Conservation (phyloP, 2,888 invertebrate genomes). For the Hesperia comma region DNA sequence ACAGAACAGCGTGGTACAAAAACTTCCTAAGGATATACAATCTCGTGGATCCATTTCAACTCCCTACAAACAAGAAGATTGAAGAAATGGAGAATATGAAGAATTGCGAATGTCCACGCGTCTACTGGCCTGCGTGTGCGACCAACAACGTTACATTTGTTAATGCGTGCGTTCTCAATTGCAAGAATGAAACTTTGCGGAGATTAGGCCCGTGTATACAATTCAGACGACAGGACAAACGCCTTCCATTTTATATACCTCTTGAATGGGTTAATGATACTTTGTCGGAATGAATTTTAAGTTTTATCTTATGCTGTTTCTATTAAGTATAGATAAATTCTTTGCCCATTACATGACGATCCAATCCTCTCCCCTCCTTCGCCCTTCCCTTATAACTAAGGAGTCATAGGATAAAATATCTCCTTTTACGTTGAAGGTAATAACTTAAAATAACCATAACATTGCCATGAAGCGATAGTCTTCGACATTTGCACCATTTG, state of each 20-base stretch:
- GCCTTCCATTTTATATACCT: slow-evolving; percentile 4
- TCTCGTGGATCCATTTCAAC: slow-evolving; percentile 34
- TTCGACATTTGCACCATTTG: slow-evolving; percentile 13
- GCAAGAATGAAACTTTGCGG: slow-evolving; percentile 35
- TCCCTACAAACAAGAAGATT: slow-evolving; percentile 30
- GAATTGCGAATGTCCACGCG: slow-evolving; percentile 47
- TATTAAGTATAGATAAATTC: no score
- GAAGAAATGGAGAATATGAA: slow-evolving; percentile 41
- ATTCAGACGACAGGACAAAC: slow-evolving; percentile 40
- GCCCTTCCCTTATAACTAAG: no score
- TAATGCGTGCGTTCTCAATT: slow-evolving; percentile 49
- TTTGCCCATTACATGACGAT: no score
- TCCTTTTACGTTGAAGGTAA: no score
- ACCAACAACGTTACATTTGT: slow-evolving; percentile 44
- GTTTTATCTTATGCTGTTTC: no score
- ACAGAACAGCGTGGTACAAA: background rate
- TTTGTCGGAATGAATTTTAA: no score
- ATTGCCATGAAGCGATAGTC: background rate
- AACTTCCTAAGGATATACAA: slow-evolving; percentile 9
- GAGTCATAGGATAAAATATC: no score
- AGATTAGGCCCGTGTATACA: slow-evolving; percentile 49
- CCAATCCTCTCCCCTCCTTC: no score
- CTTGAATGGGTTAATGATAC: background rate
- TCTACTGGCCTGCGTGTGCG: slow-evolving; percentile 50
- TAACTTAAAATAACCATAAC: no score